Percentiles rank a stretch among this genome's conserved stretches.
These are phyloP conservation scores for Sebastes melanostomus DNA, from an alignment of 2,797 vertebrate genomes.

Conservation along the genomic window DNA sequence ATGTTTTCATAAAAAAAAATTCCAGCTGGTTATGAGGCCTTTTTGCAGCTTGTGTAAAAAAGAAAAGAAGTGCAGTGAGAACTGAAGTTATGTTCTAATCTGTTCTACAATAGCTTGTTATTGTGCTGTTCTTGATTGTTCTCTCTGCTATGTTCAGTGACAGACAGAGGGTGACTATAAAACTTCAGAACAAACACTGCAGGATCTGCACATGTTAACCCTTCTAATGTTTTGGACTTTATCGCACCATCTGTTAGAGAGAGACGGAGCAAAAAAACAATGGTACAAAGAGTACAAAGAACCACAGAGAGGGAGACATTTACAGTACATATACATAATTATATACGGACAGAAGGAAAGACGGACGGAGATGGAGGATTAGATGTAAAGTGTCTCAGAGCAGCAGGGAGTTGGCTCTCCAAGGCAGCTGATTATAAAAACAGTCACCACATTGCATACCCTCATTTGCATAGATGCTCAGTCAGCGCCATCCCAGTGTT, in stretches of 20 bases:
- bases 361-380: conserved; percentile 35
- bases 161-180: conserved; percentile 26
- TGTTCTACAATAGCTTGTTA: not conserved
- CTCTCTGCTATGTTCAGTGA: conserved; percentile 11
- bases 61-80: not conserved
- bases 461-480: conserved; percentile 73
- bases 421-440: conserved; percentile 53
- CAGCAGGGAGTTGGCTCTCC: conserved; percentile 51
- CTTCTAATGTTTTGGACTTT: conserved; percentile 35
- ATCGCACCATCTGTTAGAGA: conserved; percentile 45
- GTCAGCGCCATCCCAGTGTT: conserved; percentile 73
- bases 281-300: conserved; percentile 25
- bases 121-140: conserved; percentile 7
- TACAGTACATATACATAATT: conserved; percentile 32
- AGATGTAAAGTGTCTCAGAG: conserved; percentile 42
- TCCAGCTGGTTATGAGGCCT: not conserved
- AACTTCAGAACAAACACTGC: conserved; percentile 43
- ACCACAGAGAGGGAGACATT: conserved; percentile 15
- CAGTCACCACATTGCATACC: conserved; percentile 60
- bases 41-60: not conserved
- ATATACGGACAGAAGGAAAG: conserved; percentile 30
- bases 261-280: conserved; percentile 5
- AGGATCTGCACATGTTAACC: conserved; percentile 48
- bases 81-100: conserved; percentile 1
- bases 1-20: not conserved